Evolutionary conservation across 2,113 vertebrate genomes (phyloP), one percentile per base, ranked within the genome.

Genomic region (Montifringilla adamsi): DNA sequence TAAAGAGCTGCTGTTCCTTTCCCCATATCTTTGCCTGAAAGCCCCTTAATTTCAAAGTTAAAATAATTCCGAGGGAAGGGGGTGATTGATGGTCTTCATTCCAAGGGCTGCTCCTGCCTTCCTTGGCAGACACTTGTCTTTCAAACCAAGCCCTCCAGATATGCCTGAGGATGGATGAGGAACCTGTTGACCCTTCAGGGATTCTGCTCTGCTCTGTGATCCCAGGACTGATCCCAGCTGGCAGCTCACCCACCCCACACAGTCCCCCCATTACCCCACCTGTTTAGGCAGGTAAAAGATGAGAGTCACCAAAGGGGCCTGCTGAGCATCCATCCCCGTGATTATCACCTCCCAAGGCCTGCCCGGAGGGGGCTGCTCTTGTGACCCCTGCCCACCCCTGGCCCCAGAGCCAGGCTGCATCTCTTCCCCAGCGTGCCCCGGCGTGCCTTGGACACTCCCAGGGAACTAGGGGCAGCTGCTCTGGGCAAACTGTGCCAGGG

Each of bases 291-390:
- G 22, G 21, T 35, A 31, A 39, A 78, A 41, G 8, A 3, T 33
- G 5, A 44, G 8, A 60, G 19, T 62, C 60, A 55, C 13, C 8
- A 20, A 11, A 66, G 22, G 26, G 22, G 56, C 28, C 16, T 49
- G 44, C 24, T 66, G 31, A 69, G 37, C 53, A 49, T 35, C 21
- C 44, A 17, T 30, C 16, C 14, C 49, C 3, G 3, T 0, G 0
- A 16, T 13, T 58, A 22, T 30, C 14, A 18, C 18, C 20, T 63
- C 41, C 47, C 7, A 22, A 27, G 43, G 19, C 4, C 70, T 79
- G 62, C 26, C 20, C 7, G 10, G 33, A 75, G 15, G 43, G 27
- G 22, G 19, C 35, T 87, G 55, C 27, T 74, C 10, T 46, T 70
- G n/a, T 18, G 47, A 37, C 5, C n/a, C 13, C 37, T 60, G 49